phyloP scores from a whole-genome alignment of 2,888 invertebrate genomes.

The Thysanoteuthis rhombus region DNA sequence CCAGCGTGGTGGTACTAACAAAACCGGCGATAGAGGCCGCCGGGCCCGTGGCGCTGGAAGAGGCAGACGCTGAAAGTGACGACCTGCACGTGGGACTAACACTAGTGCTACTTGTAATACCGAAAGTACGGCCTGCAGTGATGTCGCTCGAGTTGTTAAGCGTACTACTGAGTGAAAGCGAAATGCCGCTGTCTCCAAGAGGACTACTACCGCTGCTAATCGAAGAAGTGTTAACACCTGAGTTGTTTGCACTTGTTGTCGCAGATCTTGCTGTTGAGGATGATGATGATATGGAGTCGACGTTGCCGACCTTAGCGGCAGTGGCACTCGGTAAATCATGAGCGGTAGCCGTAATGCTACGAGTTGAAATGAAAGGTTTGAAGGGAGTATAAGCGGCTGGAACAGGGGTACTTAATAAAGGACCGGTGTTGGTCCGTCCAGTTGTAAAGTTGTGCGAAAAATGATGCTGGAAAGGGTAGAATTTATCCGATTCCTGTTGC shows the following conservation, averaged over 20 bases:
- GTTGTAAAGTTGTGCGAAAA: neutral
- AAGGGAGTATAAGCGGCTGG: neutral
- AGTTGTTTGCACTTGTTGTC: neutral
- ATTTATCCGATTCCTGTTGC: neutral
- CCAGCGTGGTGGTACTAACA: neutral
- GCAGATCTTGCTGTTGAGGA: neutral
- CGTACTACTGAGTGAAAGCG: neutral
- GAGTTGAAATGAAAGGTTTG: neutral
- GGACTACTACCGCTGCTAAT: neutral
- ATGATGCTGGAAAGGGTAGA: neutral
- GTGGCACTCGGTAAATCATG: neutral
- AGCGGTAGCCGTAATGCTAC: neutral
- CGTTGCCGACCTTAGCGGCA: conserved; percentile 12
- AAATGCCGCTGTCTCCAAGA: neutral
- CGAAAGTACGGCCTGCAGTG: neutral
- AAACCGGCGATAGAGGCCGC: neutral
- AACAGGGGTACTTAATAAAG: conserved; percentile 21
- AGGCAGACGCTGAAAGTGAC: neutral
- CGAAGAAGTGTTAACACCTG: neutral
- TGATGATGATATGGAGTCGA: neutral
- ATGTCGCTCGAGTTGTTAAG: neutral
- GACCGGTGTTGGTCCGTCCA: neutral
- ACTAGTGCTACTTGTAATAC: neutral
- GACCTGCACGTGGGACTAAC: neutral
- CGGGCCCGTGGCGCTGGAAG: neutral